Conservation (phyloP, 2,797 vertebrate species). For the Acestrorhynchus altus region DNA sequence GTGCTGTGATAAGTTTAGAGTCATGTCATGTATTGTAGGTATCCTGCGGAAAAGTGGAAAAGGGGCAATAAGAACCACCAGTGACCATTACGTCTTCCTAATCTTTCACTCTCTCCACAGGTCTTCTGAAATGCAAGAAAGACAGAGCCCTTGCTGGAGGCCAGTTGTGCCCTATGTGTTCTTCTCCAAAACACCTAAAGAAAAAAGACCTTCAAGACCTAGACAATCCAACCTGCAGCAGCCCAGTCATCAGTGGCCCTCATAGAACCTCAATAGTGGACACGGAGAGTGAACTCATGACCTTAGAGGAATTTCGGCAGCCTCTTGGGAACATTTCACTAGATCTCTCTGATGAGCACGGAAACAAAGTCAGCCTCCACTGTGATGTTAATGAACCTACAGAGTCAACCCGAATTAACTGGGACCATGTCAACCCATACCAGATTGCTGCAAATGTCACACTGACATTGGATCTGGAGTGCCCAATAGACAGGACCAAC, state of each 20-base stretch:
- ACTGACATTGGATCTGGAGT: conserved; percentile 81
- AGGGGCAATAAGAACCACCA: too few relatives aligned
- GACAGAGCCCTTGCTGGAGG: conserved; percentile 84
- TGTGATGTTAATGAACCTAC: conserved; percentile 77
- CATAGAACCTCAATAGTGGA: conserved; percentile 65
- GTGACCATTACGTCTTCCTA: not conserved
- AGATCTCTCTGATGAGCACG: conserved; percentile 89
- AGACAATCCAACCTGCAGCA: conserved; percentile 76
- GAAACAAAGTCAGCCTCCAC: conserved; percentile 81
- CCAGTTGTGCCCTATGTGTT: conserved; percentile 85
- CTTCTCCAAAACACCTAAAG: conserved; percentile 74
- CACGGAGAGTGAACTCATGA: conserved; percentile 62
- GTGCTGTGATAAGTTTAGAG: too few relatives aligned
- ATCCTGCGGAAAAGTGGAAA: too few relatives aligned
- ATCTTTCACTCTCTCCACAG: conserved; percentile 67
- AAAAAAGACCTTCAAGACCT: conserved; percentile 77
- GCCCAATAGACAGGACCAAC: conserved; percentile 82
- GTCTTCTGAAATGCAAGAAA: conserved; percentile 87
- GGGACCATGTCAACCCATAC: conserved; percentile 77
- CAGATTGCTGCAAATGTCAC: conserved; percentile 80
- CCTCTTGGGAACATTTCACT: conserved; percentile 82
- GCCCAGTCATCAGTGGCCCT: conserved; percentile 79
- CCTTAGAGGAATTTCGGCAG: conserved; percentile 68
- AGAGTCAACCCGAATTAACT: conserved; percentile 69
- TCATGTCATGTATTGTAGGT: too few relatives aligned